Base-by-base conservation (phyloP, 1,140 invertebrate species). In the Thereuonema tuberculata region DNA sequence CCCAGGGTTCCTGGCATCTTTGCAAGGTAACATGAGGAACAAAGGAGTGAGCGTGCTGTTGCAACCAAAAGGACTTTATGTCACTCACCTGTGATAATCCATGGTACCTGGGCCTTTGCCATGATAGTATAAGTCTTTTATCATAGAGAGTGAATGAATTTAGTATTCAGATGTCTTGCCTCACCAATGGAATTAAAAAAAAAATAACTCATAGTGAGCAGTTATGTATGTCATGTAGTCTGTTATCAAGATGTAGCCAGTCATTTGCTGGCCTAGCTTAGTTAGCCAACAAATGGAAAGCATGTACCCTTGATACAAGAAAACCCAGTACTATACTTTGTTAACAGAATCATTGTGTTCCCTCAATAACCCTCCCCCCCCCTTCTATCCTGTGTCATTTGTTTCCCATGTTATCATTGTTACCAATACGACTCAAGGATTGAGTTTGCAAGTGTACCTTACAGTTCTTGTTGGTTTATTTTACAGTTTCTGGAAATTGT, bases 51-150 rank as follows among this genome's bases (percentile, higher is more conserved):
- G 14, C 9, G 24, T 55, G 23, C 27, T 14, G 27, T 27, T 27
- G 5, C 5, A 12, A 50, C 17, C 9, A 50, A 55, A 26, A 55
- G 27, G 53, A 27, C 53, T 14, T 55, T 55, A 26, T 25, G 53
- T 55, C 53, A 55, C 53, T 55, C 53, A 55, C 53, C 53, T 55
- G 53, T 55, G 53, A 55, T 55, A 55, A 55, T 55, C 53, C 53
- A 25, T 55, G 53, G 53, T 55, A 55, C 53, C 53, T 55, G 53
- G 53, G 53, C 53, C 53, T 55, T 55, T 55, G 53, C 53, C 53
- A 55, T 27, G 53, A 55, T 26, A 12, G 21, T 14, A 55, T 17
- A 26, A 55, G 27, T 9, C 27, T 25, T 55, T 55, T 55, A 26
- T 9, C 53, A 55, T 55, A 28, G 53, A 26, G 27, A 12, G 28